Conservation (phyloP, 2,797 vertebrate species). For the Onychomys leucogaster region DNA sequence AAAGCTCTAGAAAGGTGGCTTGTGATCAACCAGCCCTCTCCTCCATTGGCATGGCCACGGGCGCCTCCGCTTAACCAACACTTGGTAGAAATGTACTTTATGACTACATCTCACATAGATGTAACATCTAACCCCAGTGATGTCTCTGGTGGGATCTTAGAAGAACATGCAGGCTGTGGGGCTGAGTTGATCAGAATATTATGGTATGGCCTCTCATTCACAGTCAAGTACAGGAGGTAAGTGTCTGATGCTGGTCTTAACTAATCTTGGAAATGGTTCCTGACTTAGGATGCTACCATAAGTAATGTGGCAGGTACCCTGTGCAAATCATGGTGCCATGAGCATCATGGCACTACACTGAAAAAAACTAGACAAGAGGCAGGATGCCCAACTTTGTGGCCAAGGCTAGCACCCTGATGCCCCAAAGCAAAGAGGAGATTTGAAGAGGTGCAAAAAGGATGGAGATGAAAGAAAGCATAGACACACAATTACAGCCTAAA, state of each 20-base stretch:
- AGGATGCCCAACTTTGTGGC: background rate
- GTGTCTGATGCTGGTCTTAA: background rate
- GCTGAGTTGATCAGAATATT: background rate
- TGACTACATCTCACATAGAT: background rate
- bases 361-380: background rate
- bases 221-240: background rate
- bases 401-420: background rate
- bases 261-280: background rate
- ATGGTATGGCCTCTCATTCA: background rate
- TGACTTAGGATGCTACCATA: background rate
- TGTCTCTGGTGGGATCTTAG: background rate
- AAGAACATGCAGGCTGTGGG: too few species aligned
- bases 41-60: too few species aligned
- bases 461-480: background rate
- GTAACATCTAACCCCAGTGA: background rate
- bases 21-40: too few species aligned
- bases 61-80: too few species aligned
- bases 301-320: background rate
- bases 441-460: background rate
- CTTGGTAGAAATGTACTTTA: background rate
- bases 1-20: too few species aligned
- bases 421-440: background rate
- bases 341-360: background rate
- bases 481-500: constrained; percentile 46
- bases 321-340: background rate